A percentile compares a stretch with the other conserved stretches of the same genome.
Conservation (phyloP, 2,888 invertebrate genomes). For the Drosophila parthenogenetica region DNA sequence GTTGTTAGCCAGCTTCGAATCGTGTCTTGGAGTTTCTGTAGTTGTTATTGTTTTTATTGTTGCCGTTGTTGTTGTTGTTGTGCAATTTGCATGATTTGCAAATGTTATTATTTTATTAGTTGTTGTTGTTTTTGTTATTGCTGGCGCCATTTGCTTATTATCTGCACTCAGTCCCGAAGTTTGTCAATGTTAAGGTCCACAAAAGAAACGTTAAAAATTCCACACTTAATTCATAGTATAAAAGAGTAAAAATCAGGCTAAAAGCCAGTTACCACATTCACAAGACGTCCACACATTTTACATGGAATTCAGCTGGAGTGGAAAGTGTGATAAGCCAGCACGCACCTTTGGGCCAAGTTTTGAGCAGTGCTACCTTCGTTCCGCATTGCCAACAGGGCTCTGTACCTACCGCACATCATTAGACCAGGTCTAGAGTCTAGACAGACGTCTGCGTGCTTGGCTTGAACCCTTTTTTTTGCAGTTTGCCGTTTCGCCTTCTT, state of each 20-base stretch:
- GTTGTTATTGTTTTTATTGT: background rate
- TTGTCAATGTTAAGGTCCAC: conserved; percentile 40
- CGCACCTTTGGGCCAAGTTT: conserved; percentile 36
- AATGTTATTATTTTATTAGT: conserved; percentile 43
- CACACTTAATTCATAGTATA: conserved; percentile 65
- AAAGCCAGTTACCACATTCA: conserved; percentile 44
- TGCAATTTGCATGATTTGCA: conserved; percentile 78
- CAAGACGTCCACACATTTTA: conserved; percentile 63
- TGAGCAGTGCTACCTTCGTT: conserved; percentile 30
- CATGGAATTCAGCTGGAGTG: conserved; percentile 61
- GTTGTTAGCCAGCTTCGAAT: conserved; percentile 54
- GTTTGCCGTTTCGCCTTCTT: conserved; percentile 24
- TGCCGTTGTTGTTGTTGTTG: conserved; percentile 39
- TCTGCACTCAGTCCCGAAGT: conserved; percentile 43
- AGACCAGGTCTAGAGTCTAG: conserved; percentile 74
- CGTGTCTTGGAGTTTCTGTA: conserved; percentile 51
- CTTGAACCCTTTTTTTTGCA: conserved; percentile 64
- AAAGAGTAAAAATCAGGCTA: conserved; percentile 19
- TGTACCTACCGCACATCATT: conserved; percentile 77
- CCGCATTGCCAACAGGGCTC: conserved; percentile 21
- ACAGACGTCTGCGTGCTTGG: conserved; percentile 67
- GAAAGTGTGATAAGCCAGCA: conserved; percentile 66
- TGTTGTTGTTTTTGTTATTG: conserved; percentile 28
- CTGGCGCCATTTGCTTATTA: conserved; percentile 76
- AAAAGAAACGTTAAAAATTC: conserved; percentile 47